These are phyloP conservation scores for Ormyrus labotus DNA, from an alignment of 2,888 invertebrate genomes.

Conservation along the genomic window DNA sequence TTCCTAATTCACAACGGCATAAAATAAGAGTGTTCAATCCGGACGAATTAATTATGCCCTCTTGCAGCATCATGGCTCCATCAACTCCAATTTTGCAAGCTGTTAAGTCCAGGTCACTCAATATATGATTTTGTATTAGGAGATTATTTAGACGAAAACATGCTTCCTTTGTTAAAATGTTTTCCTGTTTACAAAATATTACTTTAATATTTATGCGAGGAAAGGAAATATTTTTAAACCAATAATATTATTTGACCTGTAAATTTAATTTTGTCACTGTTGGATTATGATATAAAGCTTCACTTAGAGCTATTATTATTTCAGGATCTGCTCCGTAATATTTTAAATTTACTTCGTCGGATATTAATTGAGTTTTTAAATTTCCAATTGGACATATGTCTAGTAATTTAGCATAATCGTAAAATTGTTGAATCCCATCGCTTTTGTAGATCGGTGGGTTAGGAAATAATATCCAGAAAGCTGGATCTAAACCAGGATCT, in stretches of 20 bases:
- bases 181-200: constrained; percentile 71
- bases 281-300: constrained; percentile 64
- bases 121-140: constrained; percentile 70
- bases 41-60: constrained; percentile 70
- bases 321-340: constrained; percentile 67
- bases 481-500: constrained; percentile 65
- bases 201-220: neutral
- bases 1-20: constrained; percentile 75
- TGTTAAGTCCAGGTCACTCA: constrained; percentile 71
- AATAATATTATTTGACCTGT: constrained; percentile 60
- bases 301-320: constrained; percentile 63
- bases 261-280: constrained; percentile 65
- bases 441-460: constrained; percentile 56
- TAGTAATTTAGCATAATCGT: constrained; percentile 57
- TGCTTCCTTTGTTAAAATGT: constrained; percentile 72
- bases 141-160: constrained; percentile 72
- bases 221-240: constrained; percentile 5
- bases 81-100: constrained; percentile 75
- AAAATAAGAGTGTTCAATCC: constrained; percentile 73
- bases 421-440: constrained; percentile 66
- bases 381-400: constrained; percentile 61
- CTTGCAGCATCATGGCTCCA: constrained; percentile 72
- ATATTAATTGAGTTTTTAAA: constrained; percentile 63
- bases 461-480: constrained; percentile 64
- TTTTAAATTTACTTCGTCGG: constrained; percentile 65